Base-by-base conservation (phyloP, 1,140 invertebrate genomes). In the Zaprionus kolodkinae region DNA sequence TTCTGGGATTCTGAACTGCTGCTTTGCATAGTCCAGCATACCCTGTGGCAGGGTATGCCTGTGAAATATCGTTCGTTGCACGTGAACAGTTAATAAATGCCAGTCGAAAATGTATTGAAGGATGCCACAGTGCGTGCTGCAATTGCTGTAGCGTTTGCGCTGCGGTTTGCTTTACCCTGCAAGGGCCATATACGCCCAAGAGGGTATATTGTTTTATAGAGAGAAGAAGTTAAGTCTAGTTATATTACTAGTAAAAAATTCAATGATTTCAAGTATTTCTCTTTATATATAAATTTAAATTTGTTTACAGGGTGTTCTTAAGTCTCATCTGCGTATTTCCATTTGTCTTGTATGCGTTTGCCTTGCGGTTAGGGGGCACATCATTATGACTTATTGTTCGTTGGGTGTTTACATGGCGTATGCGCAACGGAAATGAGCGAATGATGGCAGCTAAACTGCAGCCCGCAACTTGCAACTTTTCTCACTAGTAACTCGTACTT, bases 61-160 rank as follows among this genome's bases (percentile, higher is more conserved):
- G 33, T 59, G 64, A 76, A 71, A 72, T 72, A 76, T 84, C 76
- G 66, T 89, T 88, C 84, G 78, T 72, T 69, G 85, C 85, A 89
- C 85, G 85, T 88, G 85, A 89, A 84, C 72, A 81, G 84, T 88
- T 88, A 88, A 88, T 88, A 88, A 88, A 88, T 84, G 85, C 72
- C 78, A 88, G 71, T 69, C 77, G 76, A 74, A 72, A 83, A 83
- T 66, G 83, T 76, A 86, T 86, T 75, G 83, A 82, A 83, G 72
- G 63, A 59, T 69, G 63, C 57, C 73, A 9, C 36, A 77, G 83
- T 87, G 83, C 84, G 83, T 87, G 84, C 77, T 75, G 84, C 80
- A 83, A 88, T 77, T 87, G 79, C 83, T 45, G 33, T 11, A 59
- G 52, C 54, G 57, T 13, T 60, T 54, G 52, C 43, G 36, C 40